phyloP scores from a whole-genome alignment of 2,888 invertebrate species.

The Sepiola atlantica region DNA sequence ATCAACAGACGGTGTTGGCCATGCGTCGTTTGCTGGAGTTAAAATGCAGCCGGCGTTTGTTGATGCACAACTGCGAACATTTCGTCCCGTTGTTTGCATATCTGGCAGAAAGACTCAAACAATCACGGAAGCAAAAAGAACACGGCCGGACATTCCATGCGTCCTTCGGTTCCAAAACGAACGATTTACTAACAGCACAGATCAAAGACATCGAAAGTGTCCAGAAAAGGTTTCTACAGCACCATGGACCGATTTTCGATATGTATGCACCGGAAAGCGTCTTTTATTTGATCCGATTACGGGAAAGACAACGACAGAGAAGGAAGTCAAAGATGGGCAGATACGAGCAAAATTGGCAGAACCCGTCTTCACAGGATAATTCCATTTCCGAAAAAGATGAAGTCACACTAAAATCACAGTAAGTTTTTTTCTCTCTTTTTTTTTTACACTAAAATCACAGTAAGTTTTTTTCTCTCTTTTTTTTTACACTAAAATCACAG shows the following conservation, averaged over 20 bases:
- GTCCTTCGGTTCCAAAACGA: background rate
- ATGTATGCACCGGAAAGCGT: slow-evolving; percentile 72
- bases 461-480: background rate
- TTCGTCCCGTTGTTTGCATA: slow-evolving; percentile 65
- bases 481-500: background rate
- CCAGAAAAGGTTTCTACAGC: slow-evolving; percentile 64
- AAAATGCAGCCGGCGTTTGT: slow-evolving; percentile 63
- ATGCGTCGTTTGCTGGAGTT: slow-evolving; percentile 68
- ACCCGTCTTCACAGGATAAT: background rate
- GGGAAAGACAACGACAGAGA: slow-evolving; percentile 58
- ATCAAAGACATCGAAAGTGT: slow-evolving; percentile 54
- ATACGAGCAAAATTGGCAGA: background rate
- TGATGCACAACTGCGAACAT: slow-evolving; percentile 58
- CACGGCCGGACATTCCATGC: background rate
- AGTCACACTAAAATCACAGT: background rate
- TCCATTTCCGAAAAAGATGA: background rate
- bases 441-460: background rate
- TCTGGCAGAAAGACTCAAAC: slow-evolving; percentile 56
- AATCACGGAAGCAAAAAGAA: background rate
- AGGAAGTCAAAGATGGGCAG: slow-evolving; percentile 50
- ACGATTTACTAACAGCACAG: background rate
- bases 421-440: background rate
- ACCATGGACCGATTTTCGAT: slow-evolving; percentile 69
- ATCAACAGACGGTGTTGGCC: slow-evolving; percentile 70
- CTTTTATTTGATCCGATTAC: slow-evolving; percentile 67